A percentile compares a stretch with the other conserved stretches of the same genome.
These are phyloP conservation scores for Pemphigus obesinymphae DNA, from an alignment of 1,140 invertebrate genomes.

Conservation along the genomic window DNA sequence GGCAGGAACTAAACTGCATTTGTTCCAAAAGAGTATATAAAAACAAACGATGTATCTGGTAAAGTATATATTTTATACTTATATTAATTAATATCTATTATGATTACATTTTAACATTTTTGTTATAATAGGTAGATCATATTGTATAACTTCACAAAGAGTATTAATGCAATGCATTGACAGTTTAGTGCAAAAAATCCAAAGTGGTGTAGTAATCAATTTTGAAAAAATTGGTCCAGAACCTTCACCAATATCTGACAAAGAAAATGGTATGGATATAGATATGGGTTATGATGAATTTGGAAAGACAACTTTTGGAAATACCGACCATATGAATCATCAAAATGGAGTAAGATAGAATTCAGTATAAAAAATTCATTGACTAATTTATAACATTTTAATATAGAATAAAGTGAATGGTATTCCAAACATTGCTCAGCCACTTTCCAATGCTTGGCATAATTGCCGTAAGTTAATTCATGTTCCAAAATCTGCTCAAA, in stretches of 20 bases:
- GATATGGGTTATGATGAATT: constrained; percentile 32
- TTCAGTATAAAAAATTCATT: neutral
- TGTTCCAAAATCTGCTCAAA: constrained; percentile 85
- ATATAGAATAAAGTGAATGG: constrained; percentile 40
- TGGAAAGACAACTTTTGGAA: constrained; percentile 8
- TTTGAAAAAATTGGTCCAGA: constrained; percentile 94
- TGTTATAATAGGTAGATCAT: constrained; percentile 73
- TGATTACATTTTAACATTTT: no score
- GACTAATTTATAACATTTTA: neutral
- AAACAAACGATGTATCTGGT: no score
- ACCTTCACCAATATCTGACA: constrained; percentile 60
- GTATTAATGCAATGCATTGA: constrained; percentile 95
- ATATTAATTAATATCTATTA: constrained; percentile 32
- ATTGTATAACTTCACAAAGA: constrained; percentile 89
- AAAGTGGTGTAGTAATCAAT: constrained; percentile 95
- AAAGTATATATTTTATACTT: constrained; percentile 25
- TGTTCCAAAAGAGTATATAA: no score
- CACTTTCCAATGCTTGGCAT: constrained; percentile 62
- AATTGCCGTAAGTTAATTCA: constrained; percentile 85
- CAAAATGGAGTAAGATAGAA: constrained; percentile 43
- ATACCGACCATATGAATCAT: constrained; percentile 27
- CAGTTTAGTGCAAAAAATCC: constrained; percentile 93
- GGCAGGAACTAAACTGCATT: no score
- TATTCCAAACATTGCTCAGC: constrained; percentile 10
- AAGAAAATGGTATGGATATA: constrained; percentile 42